Evolutionary conservation across 2,797 vertebrate species (phyloP).

Genomic region (Cryptoblepharus egeriae): DNA sequence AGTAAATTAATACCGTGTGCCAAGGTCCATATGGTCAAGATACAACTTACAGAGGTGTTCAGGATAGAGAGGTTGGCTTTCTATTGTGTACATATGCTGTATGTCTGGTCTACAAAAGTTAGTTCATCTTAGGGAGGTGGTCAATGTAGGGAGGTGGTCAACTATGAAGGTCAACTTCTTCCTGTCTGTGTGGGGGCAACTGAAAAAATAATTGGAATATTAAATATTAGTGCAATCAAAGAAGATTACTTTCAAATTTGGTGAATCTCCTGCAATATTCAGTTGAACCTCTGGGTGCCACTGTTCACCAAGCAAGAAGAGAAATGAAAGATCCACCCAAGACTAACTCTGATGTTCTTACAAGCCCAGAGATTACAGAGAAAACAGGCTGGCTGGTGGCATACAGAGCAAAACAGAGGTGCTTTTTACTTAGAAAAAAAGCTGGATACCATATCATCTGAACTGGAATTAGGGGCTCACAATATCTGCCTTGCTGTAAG

Average conservation of each 20-base stretch:
- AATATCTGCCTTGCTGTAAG: not conserved
- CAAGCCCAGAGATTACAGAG: constrained; percentile 16
- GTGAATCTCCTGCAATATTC: constrained; percentile 44
- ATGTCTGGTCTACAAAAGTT: no score
- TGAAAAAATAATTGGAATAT: no score
- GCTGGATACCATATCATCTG: not conserved
- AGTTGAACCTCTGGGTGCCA: constrained; percentile 67
- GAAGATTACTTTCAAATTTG: not conserved
- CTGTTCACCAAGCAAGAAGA: constrained; percentile 69
- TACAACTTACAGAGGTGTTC: no score
- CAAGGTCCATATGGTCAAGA: no score
- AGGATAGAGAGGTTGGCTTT: no score
- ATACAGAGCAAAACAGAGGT: constrained; percentile 34
- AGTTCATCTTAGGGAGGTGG: no score
- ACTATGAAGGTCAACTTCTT: no score
- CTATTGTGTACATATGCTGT: no score
- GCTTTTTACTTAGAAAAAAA: no score
- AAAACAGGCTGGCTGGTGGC: constrained; percentile 53
- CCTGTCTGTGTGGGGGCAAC: not conserved
- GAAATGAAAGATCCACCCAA: constrained; percentile 30
- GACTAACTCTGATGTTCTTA: not conserved
- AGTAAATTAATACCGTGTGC: no score
- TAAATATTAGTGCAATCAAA: not conserved
- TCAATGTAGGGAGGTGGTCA: no score
- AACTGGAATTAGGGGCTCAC: not conserved